phyloP scores from a whole-genome alignment of 2,888 invertebrate species.

The Meandrusa payeni region DNA sequence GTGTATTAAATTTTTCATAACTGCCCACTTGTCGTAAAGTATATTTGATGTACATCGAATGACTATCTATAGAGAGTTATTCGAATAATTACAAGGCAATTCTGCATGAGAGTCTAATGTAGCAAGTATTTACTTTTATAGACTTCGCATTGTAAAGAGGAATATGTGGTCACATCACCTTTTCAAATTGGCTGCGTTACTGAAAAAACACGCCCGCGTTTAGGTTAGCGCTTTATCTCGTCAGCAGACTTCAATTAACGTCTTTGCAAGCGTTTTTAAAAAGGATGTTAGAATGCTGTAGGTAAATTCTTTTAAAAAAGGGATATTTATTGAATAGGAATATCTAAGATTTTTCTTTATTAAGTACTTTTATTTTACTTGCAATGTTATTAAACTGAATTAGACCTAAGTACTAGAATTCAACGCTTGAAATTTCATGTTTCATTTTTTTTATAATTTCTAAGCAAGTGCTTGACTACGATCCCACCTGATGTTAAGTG shows the following conservation, averaged over 20 bases:
- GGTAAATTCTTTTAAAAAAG: conserved; percentile 1
- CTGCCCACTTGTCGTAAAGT: conserved; percentile 53
- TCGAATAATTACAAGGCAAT: conserved; percentile 5
- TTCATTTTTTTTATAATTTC: no score
- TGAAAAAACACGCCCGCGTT: conserved; percentile 63
- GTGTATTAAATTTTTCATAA: conserved; percentile 74
- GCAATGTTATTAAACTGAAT: no score
- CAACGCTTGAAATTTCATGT: no score
- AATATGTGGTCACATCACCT: conserved; percentile 37
- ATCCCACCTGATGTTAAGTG: no score
- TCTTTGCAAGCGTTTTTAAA: conserved; percentile 44
- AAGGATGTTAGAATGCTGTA: conserved; percentile 37
- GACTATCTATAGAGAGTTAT: conserved; percentile 26
- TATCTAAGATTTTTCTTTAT: no score
- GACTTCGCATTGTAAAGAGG: conserved; percentile 21
- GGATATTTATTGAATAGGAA: no score
- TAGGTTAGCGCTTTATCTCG: conserved; percentile 58
- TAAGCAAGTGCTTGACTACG: no score
- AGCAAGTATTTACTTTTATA: conserved; percentile 15
- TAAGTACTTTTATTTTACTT: no score
- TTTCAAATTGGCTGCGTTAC: conserved; percentile 62
- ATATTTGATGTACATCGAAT: conserved; percentile 40
- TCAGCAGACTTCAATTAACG: conserved; percentile 62
- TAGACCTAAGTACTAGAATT: no score
- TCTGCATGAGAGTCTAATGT: conserved; percentile 4